Evolutionary conservation across 2,888 invertebrate species (phyloP).

Genomic region (Liodrosophila aerea): DNA sequence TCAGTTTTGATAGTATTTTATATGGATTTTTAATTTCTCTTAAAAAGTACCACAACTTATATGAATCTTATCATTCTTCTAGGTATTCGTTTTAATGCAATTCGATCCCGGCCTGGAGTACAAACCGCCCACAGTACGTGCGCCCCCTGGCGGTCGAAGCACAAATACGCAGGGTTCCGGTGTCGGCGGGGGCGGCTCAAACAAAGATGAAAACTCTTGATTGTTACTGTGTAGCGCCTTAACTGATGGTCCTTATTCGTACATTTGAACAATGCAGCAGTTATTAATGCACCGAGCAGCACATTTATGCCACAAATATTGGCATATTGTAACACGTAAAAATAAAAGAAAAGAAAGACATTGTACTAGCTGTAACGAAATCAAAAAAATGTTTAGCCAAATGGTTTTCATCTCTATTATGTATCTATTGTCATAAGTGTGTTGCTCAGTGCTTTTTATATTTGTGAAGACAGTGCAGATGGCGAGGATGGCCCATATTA

Average conservation of each 20-base stretch:
- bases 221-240: slow-evolving; percentile 99
- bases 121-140: slow-evolving; percentile 90
- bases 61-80: background rate
- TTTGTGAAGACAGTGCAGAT: slow-evolving; percentile 71
- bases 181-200: slow-evolving; percentile 86
- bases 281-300: slow-evolving; percentile 81
- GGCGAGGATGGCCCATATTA: too few relatives aligned
- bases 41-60: too few relatives aligned
- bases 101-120: slow-evolving; percentile 99
- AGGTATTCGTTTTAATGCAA: slow-evolving; percentile 99
- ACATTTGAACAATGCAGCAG: slow-evolving; percentile 83
- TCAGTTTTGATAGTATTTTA: too few relatives aligned
- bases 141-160: slow-evolving; percentile 82
- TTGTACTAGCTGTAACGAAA: slow-evolving; percentile 30
- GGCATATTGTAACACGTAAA: slow-evolving; percentile 49
- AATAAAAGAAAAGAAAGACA: slow-evolving; percentile 35
- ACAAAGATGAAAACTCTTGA: slow-evolving; percentile 98
- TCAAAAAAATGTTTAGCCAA: slow-evolving; percentile 29
- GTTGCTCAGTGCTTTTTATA: slow-evolving; percentile 80
- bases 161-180: slow-evolving; percentile 84
- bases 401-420: too few relatives aligned
- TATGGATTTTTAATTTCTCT: too few relatives aligned
- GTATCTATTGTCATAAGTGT: slow-evolving; percentile 57
- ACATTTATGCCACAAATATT: slow-evolving; percentile 80
- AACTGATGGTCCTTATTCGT: slow-evolving; percentile 96